Evolutionary conservation across 2,113 vertebrate genomes (phyloP).

Genomic region (Regulus satrapa): DNA sequence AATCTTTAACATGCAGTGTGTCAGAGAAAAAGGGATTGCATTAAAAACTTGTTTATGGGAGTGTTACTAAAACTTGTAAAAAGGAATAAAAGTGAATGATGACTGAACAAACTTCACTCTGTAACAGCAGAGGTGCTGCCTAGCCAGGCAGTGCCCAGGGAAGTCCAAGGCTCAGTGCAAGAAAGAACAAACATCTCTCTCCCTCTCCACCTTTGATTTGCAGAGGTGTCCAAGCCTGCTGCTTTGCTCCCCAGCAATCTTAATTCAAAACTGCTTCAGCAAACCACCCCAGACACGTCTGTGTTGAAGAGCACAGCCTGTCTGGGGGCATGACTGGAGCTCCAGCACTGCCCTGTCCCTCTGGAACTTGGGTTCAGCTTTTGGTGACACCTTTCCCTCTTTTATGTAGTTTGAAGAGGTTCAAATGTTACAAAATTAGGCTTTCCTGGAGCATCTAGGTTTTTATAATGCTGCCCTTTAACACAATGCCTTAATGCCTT

Average conservation of each 20-base stretch:
- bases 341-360: neutral
- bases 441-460: neutral
- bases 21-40: conserved; percentile 26
- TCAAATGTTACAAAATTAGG: neutral
- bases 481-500: neutral
- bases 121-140: neutral
- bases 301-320: neutral
- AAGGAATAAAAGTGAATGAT: conserved; percentile 23
- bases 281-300: neutral
- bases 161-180: accelerated
- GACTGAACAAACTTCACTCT: neutral
- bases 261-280: neutral
- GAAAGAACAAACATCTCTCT: neutral
- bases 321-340: neutral
- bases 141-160: neutral
- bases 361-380: neutral
- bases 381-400: neutral
- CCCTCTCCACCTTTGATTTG: neutral
- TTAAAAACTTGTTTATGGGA: conserved; percentile 49
- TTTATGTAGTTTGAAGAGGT: neutral
- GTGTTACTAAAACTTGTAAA: conserved; percentile 15
- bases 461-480: neutral
- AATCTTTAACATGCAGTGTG: conserved; percentile 49
- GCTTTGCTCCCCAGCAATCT: neutral
- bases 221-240: neutral